Conservation (phyloP, 2,888 invertebrate genomes). For the Magallana nippona region DNA sequence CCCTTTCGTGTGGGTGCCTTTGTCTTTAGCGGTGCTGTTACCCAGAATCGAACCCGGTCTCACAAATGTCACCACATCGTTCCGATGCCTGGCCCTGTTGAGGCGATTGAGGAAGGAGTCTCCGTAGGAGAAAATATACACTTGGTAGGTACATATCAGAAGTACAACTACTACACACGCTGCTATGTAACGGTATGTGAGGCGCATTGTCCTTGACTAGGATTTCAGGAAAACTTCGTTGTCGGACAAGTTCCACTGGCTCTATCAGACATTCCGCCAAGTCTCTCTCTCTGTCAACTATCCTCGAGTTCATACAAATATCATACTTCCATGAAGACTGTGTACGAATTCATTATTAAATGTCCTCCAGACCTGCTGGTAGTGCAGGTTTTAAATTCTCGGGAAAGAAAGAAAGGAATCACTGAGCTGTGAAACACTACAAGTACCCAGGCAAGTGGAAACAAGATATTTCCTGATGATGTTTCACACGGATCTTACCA, state of each 20-base stretch:
- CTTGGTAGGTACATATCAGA: constrained; percentile 46
- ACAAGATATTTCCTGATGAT: neutral
- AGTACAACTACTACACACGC: constrained; percentile 39
- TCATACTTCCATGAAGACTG: neutral
- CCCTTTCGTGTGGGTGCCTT: neutral
- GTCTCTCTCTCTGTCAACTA: neutral
- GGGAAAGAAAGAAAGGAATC: neutral
- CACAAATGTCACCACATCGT: neutral
- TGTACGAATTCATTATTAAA: neutral
- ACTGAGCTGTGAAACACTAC: neutral
- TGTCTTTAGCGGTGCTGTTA: neutral
- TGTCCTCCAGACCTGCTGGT: neutral
- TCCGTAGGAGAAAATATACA: constrained; percentile 39
- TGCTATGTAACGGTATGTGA: constrained; percentile 42
- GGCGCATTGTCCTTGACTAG: constrained; percentile 37
- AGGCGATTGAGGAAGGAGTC: constrained; percentile 15
- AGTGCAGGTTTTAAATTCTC: neutral
- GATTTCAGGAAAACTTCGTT: neutral
- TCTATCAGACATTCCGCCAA: neutral
- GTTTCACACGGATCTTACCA: neutral
- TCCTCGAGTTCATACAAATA: too few species aligned
- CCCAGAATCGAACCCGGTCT: neutral
- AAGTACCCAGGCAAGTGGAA: neutral
- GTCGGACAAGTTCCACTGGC: neutral
- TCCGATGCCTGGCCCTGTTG: neutral